phyloP scores from a whole-genome alignment of 1,140 invertebrate species.

The Dendroctonus ponderosae region DNA sequence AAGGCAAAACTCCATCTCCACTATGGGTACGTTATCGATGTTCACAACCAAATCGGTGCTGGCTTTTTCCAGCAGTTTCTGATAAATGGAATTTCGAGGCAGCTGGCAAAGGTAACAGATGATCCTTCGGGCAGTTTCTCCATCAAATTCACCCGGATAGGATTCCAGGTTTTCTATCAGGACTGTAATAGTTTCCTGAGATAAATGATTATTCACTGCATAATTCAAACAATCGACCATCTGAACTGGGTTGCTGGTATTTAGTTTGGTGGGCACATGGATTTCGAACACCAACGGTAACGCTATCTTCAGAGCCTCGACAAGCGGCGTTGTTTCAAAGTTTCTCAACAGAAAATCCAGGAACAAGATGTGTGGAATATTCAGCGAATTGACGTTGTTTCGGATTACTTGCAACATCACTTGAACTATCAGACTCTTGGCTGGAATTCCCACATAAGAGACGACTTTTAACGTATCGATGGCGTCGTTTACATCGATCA shows the following conservation, averaged over 20 bases:
- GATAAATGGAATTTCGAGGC: slow-evolving; percentile 48
- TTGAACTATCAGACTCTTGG: slow-evolving; percentile 58
- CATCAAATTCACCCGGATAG: slow-evolving; percentile 51
- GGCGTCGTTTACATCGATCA: slow-evolving; percentile 55
- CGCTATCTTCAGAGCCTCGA: slow-evolving; percentile 60
- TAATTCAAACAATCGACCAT: slow-evolving; percentile 56
- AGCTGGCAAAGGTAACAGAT: slow-evolving; percentile 55
- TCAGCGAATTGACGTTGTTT: slow-evolving; percentile 59
- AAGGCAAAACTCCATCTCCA: slow-evolving; percentile 53
- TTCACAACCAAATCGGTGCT: slow-evolving; percentile 51
- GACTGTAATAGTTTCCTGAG: slow-evolving; percentile 52
- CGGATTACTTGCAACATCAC: slow-evolving; percentile 61
- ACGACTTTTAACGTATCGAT: slow-evolving; percentile 60
- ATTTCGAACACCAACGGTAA: slow-evolving; percentile 63
- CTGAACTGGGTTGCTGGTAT: slow-evolving; percentile 53
- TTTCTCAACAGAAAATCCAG: slow-evolving; percentile 58
- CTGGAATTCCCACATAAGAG: slow-evolving; percentile 56
- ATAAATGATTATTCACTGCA: slow-evolving; percentile 53
- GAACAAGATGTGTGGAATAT: slow-evolving; percentile 61
- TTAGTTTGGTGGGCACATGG: slow-evolving; percentile 56
- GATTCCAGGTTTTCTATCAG: slow-evolving; percentile 53
- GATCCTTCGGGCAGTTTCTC: slow-evolving; percentile 52
- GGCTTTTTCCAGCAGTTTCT: slow-evolving; percentile 52
- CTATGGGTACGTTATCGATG: slow-evolving; percentile 50
- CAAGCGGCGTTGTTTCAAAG: slow-evolving; percentile 54